Base-by-base conservation (phyloP, 2,797 vertebrate species). In the Lepidocolaptes lacrymiger region DNA sequence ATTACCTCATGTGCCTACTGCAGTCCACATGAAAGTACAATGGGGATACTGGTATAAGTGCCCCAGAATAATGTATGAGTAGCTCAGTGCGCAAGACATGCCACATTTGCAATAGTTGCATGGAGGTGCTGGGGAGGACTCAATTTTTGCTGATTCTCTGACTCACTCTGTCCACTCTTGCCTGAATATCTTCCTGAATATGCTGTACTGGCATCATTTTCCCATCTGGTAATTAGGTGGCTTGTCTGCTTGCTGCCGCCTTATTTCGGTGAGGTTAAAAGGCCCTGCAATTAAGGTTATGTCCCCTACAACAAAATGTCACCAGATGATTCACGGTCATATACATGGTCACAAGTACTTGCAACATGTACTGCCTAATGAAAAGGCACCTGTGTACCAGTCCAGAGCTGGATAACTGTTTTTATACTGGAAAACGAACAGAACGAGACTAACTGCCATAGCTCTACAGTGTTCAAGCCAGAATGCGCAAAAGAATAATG, bases 1-100 rank as follows among this genome's bases (percentile, higher is more conserved):
- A 77, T 78, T 89, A 80, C 91, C 90, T 85, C 93, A 83, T 81
- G 59, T 91, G 91, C 83, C 83, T 89, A 23, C 88, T 75, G 88
- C 72, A 61, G 85, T 14, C 64, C 59, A 3, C 56, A 30, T 37
- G 67, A 32, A 68, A 80, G 43, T 28, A 81, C 79, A 80, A 43
- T 36, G 63, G 55, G 37, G 44, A 55, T 21, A 18, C 41, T 93
- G 86, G 49, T 84, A 0, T 3, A 3, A 75, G 68, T 14, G 32
- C 39, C 67, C 5, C 6, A 5, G 54, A 49, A 14, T 32, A 20
- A 32, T 5, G 30, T 17, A 26, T 6, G 11, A 39, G 59, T 44
- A 61, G 2, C 62, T 72, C 34, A 37, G 88, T 41, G 36, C 2
- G 1, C 48, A 11, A 58, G n/a, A 11, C 21, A 2, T 0, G 5